Evolutionary conservation across 1,140 invertebrate genomes (phyloP).

Genomic region (Mactra quadrangularis): DNA sequence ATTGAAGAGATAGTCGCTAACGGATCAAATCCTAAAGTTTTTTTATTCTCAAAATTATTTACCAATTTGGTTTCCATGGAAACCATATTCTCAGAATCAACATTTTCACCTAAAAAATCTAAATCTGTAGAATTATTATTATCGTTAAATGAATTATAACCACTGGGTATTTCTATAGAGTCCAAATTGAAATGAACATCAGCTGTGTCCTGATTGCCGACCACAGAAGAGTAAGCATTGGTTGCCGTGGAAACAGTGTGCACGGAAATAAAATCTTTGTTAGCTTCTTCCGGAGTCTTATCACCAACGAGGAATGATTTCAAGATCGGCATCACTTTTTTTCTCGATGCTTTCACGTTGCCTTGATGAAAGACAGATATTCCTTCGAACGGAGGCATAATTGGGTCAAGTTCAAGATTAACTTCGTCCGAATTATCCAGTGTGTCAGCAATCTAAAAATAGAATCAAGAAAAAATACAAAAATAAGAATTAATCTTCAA

Average conservation of each 20-base stretch:
- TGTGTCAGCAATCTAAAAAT: constrained; percentile 70
- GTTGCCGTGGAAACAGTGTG: constrained; percentile 30
- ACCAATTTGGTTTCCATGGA: too few species aligned
- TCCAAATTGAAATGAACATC: constrained; percentile 11
- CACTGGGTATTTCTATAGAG: not conserved
- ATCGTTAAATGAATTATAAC: not conserved
- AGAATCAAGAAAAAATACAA: not conserved
- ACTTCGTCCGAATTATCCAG: constrained; percentile 67
- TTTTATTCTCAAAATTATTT: too few species aligned
- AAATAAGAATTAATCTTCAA: too few species aligned
- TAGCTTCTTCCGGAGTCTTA: constrained; percentile 66
- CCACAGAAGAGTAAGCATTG: constrained; percentile 9
- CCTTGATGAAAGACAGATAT: constrained; percentile 74
- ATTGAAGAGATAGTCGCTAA: too few species aligned
- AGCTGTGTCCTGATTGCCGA: not conserved
- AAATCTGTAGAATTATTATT: not conserved
- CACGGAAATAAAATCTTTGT: constrained; percentile 42
- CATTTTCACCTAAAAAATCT: too few species aligned
- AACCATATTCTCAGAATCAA: too few species aligned
- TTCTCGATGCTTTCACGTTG: constrained; percentile 78
- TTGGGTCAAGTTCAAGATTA: constrained; percentile 66
- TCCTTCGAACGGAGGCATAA: constrained; percentile 58
- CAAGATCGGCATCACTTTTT: constrained; percentile 80
- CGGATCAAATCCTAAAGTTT: too few species aligned
- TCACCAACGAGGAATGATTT: constrained; percentile 70